These are phyloP conservation scores for Chrysina gloriosa DNA, from an alignment of 2,888 invertebrate genomes.

Conservation along the genomic window DNA sequence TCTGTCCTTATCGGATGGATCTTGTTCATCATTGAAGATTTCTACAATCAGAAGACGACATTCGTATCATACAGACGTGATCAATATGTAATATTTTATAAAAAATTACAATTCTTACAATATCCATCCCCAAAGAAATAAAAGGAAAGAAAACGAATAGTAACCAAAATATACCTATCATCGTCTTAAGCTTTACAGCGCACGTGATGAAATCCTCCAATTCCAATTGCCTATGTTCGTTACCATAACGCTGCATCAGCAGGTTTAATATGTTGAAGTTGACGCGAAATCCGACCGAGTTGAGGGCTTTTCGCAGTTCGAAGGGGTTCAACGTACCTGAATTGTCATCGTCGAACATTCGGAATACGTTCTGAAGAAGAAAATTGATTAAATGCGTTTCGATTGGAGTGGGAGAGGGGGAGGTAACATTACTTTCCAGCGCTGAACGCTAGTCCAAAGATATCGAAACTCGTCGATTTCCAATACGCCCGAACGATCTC, in stretches of 20 bases:
- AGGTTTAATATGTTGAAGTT: constrained; percentile 91
- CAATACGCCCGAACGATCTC: constrained; percentile 90
- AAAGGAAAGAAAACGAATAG: no score
- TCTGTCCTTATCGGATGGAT: not conserved
- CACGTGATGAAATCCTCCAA: constrained; percentile 97
- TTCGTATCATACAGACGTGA: not conserved
- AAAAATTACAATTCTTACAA: no score
- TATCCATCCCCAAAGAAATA: no score
- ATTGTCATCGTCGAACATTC: constrained; percentile 83
- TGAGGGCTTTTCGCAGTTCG: constrained; percentile 85
- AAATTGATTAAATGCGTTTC: not conserved
- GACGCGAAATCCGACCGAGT: constrained; percentile 89
- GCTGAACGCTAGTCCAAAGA: constrained; percentile 85
- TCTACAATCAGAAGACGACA: not conserved
- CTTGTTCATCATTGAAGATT: not conserved
- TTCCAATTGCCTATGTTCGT: constrained; percentile 82
- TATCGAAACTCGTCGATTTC: constrained; percentile 91
- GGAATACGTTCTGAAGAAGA: constrained; percentile 82
- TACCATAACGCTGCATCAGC: constrained; percentile 91
- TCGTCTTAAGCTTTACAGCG: constrained; percentile 90
- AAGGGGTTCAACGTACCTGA: constrained; percentile 85
- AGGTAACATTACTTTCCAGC: constrained; percentile 80
- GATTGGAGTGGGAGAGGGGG: not conserved
- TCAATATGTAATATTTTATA: constrained; percentile 46
- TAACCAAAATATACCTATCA: constrained; percentile 88